These are phyloP conservation scores for Notarius lentiginosus DNA, from an alignment of 2,113 vertebrate genomes.

Conservation along the genomic window DNA sequence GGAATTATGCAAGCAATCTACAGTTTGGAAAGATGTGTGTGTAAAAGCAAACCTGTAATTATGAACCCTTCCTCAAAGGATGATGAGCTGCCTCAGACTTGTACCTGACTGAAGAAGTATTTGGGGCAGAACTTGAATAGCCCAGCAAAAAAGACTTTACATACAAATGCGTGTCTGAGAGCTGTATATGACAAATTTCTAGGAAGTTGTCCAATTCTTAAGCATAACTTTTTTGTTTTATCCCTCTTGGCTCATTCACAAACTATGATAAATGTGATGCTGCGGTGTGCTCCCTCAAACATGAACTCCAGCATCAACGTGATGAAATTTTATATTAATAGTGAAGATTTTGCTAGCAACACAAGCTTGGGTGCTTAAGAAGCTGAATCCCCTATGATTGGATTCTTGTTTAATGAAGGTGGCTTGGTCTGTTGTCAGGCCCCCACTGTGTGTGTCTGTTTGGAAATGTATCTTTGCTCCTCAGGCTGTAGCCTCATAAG, in stretches of 20 bases:
- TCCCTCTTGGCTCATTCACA: not conserved
- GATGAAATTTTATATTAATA: not conserved
- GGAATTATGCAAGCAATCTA: not conserved
- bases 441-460: constrained; percentile 7
- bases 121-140: not conserved
- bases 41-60: not conserved
- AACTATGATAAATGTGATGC: not conserved
- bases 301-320: not conserved
- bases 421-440: constrained; percentile 7
- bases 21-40: not conserved
- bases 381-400: constrained; percentile 4
- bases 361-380: not conserved
- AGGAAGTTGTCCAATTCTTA: not conserved
- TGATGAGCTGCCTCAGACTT: not conserved
- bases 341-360: not conserved
- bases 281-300: not conserved
- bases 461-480: constrained; percentile 7
- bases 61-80: not conserved
- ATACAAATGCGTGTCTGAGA: not conserved
- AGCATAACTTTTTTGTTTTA: not conserved
- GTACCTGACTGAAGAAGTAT: not conserved
- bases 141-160: not conserved
- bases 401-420: constrained; percentile 26
- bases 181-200: not conserved
- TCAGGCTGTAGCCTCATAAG: not conserved